Base-by-base conservation (phyloP, 2,797 vertebrate genomes). In the Propithecus deckenii region DNA sequence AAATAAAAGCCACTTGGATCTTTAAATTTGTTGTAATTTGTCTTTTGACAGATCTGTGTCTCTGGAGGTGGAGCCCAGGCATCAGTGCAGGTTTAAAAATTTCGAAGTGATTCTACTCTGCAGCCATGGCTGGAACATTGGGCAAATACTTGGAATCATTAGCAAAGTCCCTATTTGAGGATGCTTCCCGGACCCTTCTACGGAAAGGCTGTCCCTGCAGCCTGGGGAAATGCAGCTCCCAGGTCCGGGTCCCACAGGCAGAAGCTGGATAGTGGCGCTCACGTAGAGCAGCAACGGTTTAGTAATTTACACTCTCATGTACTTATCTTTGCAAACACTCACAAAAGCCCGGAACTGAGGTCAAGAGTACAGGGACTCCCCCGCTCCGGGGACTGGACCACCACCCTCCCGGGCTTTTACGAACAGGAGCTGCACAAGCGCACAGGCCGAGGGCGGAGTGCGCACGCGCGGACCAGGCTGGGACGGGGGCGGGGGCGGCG, bases 351-450 rank as follows among this genome's bases (percentile, higher is more conserved):
- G 0, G 32, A 22, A 17, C 7, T 0, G 0, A 35, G 0, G 1
- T 14, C 5, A 6, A 30, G 11, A n/a, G 5, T 6, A 13, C 23
- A 0, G 0, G 2, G 0, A 30, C 17, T 5, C 0, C 55, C 55
- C 8, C 20, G 46, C 50, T 0, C 0, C 0, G 0, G 1, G 5
- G 0, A 3, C 11, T 0, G 0, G 1, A 7, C 4, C 9, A 1
- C 4, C 30, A 2, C 0, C 0, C 1, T 0, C 1, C 1, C 1
- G 0, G 18, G 1, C 10, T 7, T n/a, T 10, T 2, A 4, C 4
- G 0, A 2, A 17, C 0, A 0, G 0, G 3, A 0, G 0, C 1
- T 0, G 9, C 43, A 3, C 0, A 0, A 0, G 0, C 3, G 0
- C 1, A 12, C 10, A 3, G 0, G 8, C 28, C 0, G 0, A 12